Percentiles rank a stretch among this genome's conserved stretches.
phyloP scores from a whole-genome alignment of 2,888 invertebrate species.

The Spilarctia lutea region DNA sequence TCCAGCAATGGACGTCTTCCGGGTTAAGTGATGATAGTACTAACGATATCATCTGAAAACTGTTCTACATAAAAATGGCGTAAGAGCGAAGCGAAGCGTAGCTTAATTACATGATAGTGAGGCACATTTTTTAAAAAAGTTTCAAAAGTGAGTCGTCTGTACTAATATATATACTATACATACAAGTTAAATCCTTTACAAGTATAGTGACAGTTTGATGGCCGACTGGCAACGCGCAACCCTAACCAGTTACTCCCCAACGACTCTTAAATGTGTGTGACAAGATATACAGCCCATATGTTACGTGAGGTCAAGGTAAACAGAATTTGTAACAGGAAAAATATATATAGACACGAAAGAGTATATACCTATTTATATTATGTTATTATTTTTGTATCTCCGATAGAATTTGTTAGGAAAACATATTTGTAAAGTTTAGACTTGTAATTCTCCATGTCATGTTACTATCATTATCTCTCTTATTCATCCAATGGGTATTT shows the following conservation, averaged over 20 bases:
- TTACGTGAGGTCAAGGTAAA: constrained; percentile 21
- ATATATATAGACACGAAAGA: not conserved
- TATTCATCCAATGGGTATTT: too few species aligned
- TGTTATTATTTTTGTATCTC: not conserved
- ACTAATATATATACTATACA: not conserved
- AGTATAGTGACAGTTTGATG: constrained; percentile 26
- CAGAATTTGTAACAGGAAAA: constrained; percentile 2
- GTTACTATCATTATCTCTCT: too few species aligned
- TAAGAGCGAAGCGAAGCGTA: too few species aligned
- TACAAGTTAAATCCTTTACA: constrained; percentile 23
- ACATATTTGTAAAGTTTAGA: not conserved
- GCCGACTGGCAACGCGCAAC: constrained; percentile 6
- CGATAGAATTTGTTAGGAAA: not conserved
- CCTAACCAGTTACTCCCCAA: constrained; percentile 23
- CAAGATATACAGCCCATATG: constrained; percentile 28
- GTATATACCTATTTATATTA: not conserved
- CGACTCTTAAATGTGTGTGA: constrained; percentile 22
- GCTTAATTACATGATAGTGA: too few species aligned
- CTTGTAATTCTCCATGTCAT: too few species aligned
- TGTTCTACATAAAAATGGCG: too few species aligned
- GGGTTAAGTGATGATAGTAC: too few species aligned
- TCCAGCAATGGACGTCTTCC: too few species aligned
- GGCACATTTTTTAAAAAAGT: too few species aligned
- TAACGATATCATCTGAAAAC: too few species aligned
- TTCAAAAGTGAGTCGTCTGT: not conserved